Evolutionary conservation across 1,140 invertebrate genomes (phyloP), one percentile per base, ranked within the genome.

Genomic region (Bombus pyrosoma): DNA sequence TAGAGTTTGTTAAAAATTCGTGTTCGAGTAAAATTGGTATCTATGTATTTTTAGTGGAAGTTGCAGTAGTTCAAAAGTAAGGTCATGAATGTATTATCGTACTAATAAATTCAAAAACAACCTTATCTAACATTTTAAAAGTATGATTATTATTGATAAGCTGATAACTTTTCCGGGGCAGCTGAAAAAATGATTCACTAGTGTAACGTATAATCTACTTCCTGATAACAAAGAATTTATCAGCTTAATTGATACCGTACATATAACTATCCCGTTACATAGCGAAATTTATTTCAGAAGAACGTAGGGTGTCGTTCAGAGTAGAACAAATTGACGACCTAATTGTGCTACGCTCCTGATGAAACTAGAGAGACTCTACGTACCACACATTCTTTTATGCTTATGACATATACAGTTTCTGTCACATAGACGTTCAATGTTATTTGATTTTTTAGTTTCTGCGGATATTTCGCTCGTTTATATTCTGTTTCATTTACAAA

Each of bases 281-380:
- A 18, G 47, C 1, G 37, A 39, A 76, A 59, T 59, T 34, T 39
- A 76, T 76, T 76, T 59, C 47, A 39, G 59, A 91, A 90, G 90
- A 85, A 89, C 90, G 81, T 89, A 78, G 83, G 87, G 89, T 91
- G 80, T 87, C 86, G 92, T 87, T 75, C 74, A 83, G n/a, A 34
- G 74, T 73, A 89, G 87, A 91, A 91, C 86, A 80, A 87, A 77
- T 59, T 53, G 32, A 37, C 82, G 90, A 89, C 88, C 90, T 90
- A 93, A 93, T 93, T 91, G 18, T 22, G 89, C 77, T 34, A 53
- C 25, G 57, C 71, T 91, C 83, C 83, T 81, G 83, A 88, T 87
- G 89, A 88, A 90, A 84, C 78, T 85, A 79, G 86, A 87, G 89
- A 91, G 86, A 85, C 80, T 34, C 34, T n/a, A n/a, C 41, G 66